Evolutionary conservation across 2,797 vertebrate species (phyloP), one percentile per base, ranked within the genome.

Genomic region (Botia almorhae): DNA sequence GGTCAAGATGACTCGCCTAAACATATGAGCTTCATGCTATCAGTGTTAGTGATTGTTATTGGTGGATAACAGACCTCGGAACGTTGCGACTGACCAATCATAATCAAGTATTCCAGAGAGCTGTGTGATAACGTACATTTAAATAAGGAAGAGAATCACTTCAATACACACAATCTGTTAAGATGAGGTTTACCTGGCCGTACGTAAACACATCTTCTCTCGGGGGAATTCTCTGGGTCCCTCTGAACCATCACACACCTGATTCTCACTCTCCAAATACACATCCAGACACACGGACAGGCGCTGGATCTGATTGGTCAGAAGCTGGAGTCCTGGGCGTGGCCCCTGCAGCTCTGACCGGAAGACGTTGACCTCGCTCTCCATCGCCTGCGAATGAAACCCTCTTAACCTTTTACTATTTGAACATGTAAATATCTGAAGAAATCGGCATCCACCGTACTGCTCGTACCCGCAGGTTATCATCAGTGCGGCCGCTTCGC

Each of bases 161-260:
- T 26, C 2, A 26, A 26, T 26, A 26, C 23, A 26, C 23, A 26
- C 23, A 2, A 26, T n/a, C 16, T 53, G 17, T 61, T 26, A 23
- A 13, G n/a, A 23, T 60, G 23, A 63, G 39, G 7, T 13, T 75
- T 91, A 99, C 98, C 97, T 96, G 86, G 96, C 96, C 10, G 97
- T 94, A 17, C 98, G 95, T 80, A 99, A 89, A 76, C 97, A 99
- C 96, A 99, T 99, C 90, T 99, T 99, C 91, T 99, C 98, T 80
- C 96, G 93, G 2, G 97, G 97, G 86, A 99, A 99, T 23, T 99
- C 98, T 82, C 95, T 95, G 1, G 97, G 98, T 12, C 98, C 98
- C 83, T 99, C 97, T 83, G 98, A 96, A 0, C 96, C 94, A 79
- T 97, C 93, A 33, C 91, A 83, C 0, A 96, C 98, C 0, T 97